These are phyloP conservation scores for Anguilla obscura DNA, from an alignment of 2,797 vertebrate species.

Conservation along the genomic window DNA sequence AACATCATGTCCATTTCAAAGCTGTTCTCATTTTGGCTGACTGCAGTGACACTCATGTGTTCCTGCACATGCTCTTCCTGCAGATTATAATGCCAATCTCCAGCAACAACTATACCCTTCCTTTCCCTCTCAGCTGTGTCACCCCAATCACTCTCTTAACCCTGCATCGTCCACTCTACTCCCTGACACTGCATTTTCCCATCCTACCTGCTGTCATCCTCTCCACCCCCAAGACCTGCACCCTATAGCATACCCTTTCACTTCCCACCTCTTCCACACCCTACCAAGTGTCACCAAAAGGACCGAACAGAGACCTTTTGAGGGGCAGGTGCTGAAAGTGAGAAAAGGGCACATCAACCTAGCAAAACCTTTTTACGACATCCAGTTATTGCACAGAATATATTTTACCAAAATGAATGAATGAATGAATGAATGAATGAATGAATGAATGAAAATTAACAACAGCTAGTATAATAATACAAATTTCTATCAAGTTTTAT, in stretches of 20 bases:
- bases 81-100: not conserved
- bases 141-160: not conserved
- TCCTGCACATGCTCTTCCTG: not conserved
- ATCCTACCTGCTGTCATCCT: not conserved
- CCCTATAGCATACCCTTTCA: not conserved
- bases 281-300: too few species aligned
- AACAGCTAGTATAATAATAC: too few species aligned
- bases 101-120: not conserved
- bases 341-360: too few species aligned
- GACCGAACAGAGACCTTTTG: too few species aligned
- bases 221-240: not conserved
- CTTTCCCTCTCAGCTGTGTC: not conserved
- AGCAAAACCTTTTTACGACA: too few species aligned
- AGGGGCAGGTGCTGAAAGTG: too few species aligned
- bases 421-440: too few species aligned
- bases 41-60: not conserved
- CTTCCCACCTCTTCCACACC: not conserved
- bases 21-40: not conserved
- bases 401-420: too few species aligned
- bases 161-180: not conserved
- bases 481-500: too few species aligned
- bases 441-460: too few species aligned
- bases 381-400: too few species aligned
- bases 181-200: not conserved
- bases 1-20: not conserved